Evolutionary conservation across 2,113 vertebrate species (phyloP).

Genomic region (Phalacrocorax pelagicus): DNA sequence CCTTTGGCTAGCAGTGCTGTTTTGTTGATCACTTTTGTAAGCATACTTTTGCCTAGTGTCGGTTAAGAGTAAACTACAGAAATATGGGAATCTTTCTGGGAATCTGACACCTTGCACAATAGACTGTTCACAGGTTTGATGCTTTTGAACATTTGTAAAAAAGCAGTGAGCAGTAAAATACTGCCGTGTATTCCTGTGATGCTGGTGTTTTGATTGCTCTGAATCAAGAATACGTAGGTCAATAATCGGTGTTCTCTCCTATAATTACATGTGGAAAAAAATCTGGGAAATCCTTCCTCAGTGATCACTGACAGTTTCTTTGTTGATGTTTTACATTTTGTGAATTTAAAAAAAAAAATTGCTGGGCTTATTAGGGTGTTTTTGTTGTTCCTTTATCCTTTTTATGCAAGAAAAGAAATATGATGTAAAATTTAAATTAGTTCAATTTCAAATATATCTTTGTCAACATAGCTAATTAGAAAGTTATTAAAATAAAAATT

Average conservation of each 20-base stretch:
- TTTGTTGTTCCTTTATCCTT: background rate
- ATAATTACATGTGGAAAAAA: background rate
- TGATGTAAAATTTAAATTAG: background rate
- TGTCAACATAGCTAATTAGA: background rate
- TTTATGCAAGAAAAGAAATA: background rate
- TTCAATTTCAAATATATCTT: background rate
- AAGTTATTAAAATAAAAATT: background rate
- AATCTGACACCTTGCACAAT: background rate
- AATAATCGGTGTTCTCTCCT: background rate
- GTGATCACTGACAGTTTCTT: background rate
- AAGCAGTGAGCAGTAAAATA: background rate
- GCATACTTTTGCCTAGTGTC: background rate
- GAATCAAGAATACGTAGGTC: background rate
- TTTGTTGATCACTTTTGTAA: background rate
- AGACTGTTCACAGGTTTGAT: background rate
- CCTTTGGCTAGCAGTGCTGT: accelerated
- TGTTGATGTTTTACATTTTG: background rate
- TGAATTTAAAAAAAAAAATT: background rate
- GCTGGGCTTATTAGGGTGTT: background rate
- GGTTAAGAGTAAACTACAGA: background rate
- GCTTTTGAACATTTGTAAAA: background rate
- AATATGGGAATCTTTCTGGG: background rate
- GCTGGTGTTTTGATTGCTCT: background rate
- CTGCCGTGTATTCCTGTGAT: background rate
- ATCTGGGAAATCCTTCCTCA: background rate